Evolutionary conservation across 2,113 vertebrate genomes (phyloP).

Genomic region (Hemibagrus wyckioides): DNA sequence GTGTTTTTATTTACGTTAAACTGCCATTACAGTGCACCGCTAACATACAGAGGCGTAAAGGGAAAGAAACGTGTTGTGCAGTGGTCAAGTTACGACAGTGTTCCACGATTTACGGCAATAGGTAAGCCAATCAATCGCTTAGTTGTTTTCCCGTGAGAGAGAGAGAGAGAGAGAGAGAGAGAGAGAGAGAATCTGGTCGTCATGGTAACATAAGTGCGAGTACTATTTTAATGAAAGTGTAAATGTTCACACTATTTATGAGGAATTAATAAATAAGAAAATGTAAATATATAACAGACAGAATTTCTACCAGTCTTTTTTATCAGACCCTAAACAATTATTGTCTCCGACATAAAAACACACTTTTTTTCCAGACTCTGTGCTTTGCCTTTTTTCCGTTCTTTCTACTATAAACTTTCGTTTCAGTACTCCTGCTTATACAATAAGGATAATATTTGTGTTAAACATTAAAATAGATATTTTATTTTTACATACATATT

Average conservation of each 20-base stretch:
- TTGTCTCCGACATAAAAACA: not conserved
- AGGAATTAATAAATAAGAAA: too few relatives aligned
- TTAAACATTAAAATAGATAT: not conserved
- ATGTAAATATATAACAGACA: too few relatives aligned
- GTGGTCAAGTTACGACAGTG: constrained; percentile 30
- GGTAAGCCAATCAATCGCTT: not conserved
- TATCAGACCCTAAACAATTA: not conserved
- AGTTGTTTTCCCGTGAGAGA: not conserved
- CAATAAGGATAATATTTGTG: not conserved
- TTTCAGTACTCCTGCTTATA: not conserved
- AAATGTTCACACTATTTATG: not conserved
- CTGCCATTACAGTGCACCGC: not conserved
- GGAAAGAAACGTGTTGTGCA: not conserved
- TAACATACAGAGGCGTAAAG: accelerated
- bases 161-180: too few relatives aligned
- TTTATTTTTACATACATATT: too few relatives aligned
- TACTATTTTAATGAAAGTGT: not conserved
- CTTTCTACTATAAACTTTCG: not conserved
- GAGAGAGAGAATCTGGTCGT: not conserved
- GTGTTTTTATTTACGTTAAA: not conserved
- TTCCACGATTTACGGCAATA: constrained; percentile 25
- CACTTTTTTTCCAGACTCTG: not conserved
- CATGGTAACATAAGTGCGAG: not conserved
- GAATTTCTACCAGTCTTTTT: too few relatives aligned
- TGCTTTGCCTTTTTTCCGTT: too few relatives aligned